Evolutionary conservation across 2,888 invertebrate genomes (phyloP), one percentile per base, ranked within the genome.

Genomic region (Lithophane ornitopus): DNA sequence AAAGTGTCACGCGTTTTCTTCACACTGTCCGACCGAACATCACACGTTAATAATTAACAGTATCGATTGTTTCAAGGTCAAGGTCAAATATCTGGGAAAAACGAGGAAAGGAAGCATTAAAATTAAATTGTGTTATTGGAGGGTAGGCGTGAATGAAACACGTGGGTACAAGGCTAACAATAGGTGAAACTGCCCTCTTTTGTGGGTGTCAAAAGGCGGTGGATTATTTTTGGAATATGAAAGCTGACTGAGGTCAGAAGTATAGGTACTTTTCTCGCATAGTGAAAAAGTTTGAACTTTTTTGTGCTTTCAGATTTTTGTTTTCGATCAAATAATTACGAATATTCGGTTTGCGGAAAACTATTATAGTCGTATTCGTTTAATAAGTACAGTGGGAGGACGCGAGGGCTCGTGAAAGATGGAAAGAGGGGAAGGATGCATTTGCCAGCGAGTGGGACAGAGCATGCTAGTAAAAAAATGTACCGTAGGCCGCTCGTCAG

Each of bases 1-100:
- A n/a, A n/a, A n/a, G 9, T 19, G 14, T 39, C 8, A 61, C 19
- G 2, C n/a, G 49, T 65, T 49, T 26, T 56, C 16, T 59, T 52
- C 4, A 54, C 39, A 52, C 28, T 39, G n/a, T 22, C 12, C 19
- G 12, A 34, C 14, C 16, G 16, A 46, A 69, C n/a, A 14, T 34
- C 4, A 26, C 34, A 44, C 19, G 7, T 81, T 34, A 52, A 63
- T 75, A 72, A 71, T 69, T 66, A 28, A 61, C 2, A 66, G 22
- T 72, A 81, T 81, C 61, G 81, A 83, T 83, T 79, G 26, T 8
- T 26, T 16, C 74, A 58, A 66, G 58, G 69, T 7, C 52, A 80
- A 62, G 65, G 75, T 62, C 22, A 34, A 61, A 39, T 73, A 56
- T 65, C 59, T 62, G n/a, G 49, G n/a, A 11, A 61, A 28, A 7